Evolutionary conservation across 2,888 invertebrate genomes (phyloP), one percentile per base, ranked within the genome.

Genomic region (Trachelus troglodyta): DNA sequence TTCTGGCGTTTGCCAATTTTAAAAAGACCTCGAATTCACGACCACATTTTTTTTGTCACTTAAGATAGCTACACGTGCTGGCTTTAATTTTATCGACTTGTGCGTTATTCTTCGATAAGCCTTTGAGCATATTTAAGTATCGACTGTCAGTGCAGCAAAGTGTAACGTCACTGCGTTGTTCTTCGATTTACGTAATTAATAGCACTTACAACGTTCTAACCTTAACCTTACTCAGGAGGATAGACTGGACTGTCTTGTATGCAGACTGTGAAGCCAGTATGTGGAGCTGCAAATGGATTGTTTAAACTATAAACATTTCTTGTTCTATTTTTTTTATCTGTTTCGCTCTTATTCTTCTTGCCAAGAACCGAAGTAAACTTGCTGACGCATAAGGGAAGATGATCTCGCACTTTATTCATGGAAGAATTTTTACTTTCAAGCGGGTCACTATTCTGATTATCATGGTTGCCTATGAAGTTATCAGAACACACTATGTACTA

Each of bases 331-430:
- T 23, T 15, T n/a, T 79, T 74, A 71, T 30, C n/a, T 69, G 40
- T 23, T 15, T 76, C 37, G 69, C 71, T 76, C 68, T 74, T 69
- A 56, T 76, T 23, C 33, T n/a, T 69, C 30, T 34, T 12, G 34
- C 12, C 11, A n/a, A 69, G 69, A 76, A 68, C 69, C 15, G 6
- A n/a, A 30, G 34, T 33, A n/a, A 76, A 30, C 34, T 34, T 69
- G 4, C 11, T 15, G 34, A 33, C 11, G 34, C 15, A 23, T 69
- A 31, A 23, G 34, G 34, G 34, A 40, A 40, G 23, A 56, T 15
- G 23, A 23, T 56, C 23, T 9, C 9, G 56, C 56, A 23, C 6
- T 23, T 56, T 23, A 56, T 56, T 56, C 23, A 23, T 56, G 23
- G 23, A 56, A 23, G 9, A 23, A 23, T 6, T 40, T 40, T 40